These are phyloP conservation scores for Erynnis tages DNA, from an alignment of 2,888 invertebrate species.

Conservation along the genomic window DNA sequence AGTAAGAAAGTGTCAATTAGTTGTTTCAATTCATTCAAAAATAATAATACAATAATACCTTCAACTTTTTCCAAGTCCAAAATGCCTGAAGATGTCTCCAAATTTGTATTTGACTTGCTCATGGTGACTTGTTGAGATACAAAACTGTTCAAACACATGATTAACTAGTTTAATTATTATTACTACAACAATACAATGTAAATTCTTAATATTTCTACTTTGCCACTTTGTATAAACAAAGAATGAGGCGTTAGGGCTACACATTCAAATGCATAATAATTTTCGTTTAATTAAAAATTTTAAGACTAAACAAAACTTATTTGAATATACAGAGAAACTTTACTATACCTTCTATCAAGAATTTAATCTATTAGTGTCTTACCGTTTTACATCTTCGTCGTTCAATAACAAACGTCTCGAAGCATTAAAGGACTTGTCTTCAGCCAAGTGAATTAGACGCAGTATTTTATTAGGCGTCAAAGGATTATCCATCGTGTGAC, in stretches of 20 bases:
- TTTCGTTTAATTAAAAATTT: too few species aligned
- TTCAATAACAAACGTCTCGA: slow-evolving; percentile 42
- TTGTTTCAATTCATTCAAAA: too few species aligned
- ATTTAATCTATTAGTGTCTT: slow-evolving; percentile 21
- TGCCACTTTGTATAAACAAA: too few species aligned
- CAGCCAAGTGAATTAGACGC: slow-evolving; percentile 63
- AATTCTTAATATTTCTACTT: too few species aligned
- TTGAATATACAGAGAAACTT: too few species aligned
- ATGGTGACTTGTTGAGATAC: slow-evolving; percentile 33
- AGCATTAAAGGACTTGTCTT: slow-evolving; percentile 59
- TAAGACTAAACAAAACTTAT: too few species aligned
- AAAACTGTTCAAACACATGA: slow-evolving; percentile 28
- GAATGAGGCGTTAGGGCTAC: too few species aligned
- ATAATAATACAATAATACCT: slow-evolving; percentile 45
- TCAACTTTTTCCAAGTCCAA: slow-evolving; percentile 65
- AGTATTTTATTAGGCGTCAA: slow-evolving; percentile 70
- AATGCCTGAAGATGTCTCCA: slow-evolving; percentile 68
- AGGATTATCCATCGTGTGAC: slow-evolving; percentile 58
- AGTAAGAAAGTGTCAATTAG: too few species aligned
- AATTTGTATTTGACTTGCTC: slow-evolving; percentile 37
- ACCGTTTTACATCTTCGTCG: slow-evolving; percentile 52
- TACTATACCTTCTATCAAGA: too few species aligned
- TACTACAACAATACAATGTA: too few species aligned
- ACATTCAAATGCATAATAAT: too few species aligned
- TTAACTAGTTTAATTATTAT: not conserved